phyloP scores from a whole-genome alignment of 2,113 vertebrate species.

The Sterna hirundo region DNA sequence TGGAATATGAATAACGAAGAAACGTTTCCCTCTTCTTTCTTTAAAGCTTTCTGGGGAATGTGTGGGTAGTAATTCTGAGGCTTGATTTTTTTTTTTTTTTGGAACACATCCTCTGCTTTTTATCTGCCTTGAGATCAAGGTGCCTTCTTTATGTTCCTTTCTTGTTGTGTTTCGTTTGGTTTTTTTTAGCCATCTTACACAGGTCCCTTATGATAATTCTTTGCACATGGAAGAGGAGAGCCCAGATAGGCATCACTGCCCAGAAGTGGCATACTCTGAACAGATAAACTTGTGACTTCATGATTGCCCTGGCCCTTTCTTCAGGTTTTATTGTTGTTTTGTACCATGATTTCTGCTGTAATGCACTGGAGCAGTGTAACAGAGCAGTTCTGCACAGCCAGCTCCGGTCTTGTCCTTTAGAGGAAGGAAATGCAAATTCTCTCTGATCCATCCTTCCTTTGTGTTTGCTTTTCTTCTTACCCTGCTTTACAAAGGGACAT shows the following conservation, averaged over 20 bases:
- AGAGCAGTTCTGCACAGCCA: neutral
- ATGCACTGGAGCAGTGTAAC: neutral
- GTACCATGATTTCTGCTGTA: neutral
- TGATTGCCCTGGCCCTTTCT: neutral
- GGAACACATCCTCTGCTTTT: neutral
- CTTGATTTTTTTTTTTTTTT: neutral
- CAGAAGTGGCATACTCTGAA: neutral
- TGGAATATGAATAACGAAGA: neutral
- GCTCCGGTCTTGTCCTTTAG: neutral
- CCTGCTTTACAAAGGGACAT: neutral
- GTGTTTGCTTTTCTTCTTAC: neutral
- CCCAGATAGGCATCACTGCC: neutral
- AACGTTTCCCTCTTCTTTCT: neutral
- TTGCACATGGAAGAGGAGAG: neutral
- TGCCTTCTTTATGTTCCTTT: neutral
- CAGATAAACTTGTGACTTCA: neutral
- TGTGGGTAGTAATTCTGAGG: neutral
- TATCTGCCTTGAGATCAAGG: neutral
- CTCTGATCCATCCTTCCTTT: neutral
- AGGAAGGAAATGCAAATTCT: neutral
- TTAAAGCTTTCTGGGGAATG: neutral
- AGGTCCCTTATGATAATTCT: neutral
- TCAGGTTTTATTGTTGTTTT: neutral
- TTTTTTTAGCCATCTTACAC: neutral
- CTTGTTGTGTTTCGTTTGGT: neutral